Conservation (phyloP, 2,113 vertebrate species). For the Lasiurus borealis region DNA sequence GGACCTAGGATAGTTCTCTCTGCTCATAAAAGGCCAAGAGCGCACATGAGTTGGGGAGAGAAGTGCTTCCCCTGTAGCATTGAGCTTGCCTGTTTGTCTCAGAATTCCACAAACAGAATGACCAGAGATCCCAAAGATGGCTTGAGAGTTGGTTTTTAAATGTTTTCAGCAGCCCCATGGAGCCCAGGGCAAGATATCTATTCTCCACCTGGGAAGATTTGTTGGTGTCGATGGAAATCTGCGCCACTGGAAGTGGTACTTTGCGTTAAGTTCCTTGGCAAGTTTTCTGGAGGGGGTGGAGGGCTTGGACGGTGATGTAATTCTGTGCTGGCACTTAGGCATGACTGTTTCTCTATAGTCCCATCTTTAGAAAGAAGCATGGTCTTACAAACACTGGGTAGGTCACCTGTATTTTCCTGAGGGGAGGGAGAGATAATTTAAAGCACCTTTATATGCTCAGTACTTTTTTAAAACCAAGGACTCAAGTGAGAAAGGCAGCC, state of each 20-base stretch:
- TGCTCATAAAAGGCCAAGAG: not conserved
- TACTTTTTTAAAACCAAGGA: slow-evolving; percentile 24
- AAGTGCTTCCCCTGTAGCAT: not conserved
- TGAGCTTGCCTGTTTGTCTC: not conserved
- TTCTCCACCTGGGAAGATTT: not conserved
- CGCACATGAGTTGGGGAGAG: not conserved
- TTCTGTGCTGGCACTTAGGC: not conserved
- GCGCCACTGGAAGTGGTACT: not conserved
- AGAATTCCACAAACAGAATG: not conserved
- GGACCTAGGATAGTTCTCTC: not conserved
- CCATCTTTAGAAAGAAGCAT: not conserved
- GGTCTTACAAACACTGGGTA: not conserved
- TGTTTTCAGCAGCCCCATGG: not conserved
- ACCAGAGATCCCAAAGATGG: not conserved
- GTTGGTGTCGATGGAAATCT: not conserved
- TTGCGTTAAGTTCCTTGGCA: not conserved
- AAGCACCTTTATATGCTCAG: slow-evolving; percentile 18
- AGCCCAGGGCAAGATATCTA: not conserved
- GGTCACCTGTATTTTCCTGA: not conserved
- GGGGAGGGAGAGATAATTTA: not conserved
- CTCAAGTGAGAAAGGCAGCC: not conserved
- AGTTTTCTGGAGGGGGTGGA: not conserved
- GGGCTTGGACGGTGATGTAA: not conserved
- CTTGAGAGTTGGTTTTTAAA: slow-evolving; percentile 4
- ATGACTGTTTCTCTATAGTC: not conserved